phyloP scores from a whole-genome alignment of 2,888 invertebrate genomes.

The Deroplatys truncata region DNA sequence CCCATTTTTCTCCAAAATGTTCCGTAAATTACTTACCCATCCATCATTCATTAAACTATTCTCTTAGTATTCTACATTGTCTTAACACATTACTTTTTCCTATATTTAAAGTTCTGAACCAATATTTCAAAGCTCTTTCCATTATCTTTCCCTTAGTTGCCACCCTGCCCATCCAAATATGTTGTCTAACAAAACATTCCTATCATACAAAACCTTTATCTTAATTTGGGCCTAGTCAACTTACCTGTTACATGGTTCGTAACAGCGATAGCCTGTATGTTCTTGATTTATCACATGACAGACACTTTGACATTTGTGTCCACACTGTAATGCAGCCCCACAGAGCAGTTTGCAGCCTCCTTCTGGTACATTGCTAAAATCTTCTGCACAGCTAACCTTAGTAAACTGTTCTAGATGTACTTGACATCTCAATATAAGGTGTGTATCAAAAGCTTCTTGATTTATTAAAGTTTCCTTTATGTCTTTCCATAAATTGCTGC shows the following conservation, averaged over 20 bases:
- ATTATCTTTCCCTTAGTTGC: no score
- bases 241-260: conserved; percentile 32
- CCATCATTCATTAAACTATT: no score
- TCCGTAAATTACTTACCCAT: no score
- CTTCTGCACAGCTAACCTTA: conserved; percentile 26
- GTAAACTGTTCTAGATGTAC: conserved; percentile 44
- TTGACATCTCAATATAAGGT: conserved; percentile 51
- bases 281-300: conserved; percentile 42
- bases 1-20: no score
- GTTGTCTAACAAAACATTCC: no score
- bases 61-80: no score
- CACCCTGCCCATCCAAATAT: no score
- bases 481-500: conserved; percentile 55
- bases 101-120: no score
- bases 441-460: conserved; percentile 52
- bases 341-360: conserved; percentile 43
- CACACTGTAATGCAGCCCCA: conserved; percentile 40
- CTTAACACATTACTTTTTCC: no score
- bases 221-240: background rate
- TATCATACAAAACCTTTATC: no score
- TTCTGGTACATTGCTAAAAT: conserved; percentile 33
- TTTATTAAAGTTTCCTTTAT: conserved; percentile 49
- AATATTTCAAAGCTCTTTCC: no score
- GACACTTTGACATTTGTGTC: conserved; percentile 42
- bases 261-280: conserved; percentile 38